phyloP scores from a whole-genome alignment of 1,140 invertebrate genomes.

The Drosophila bocki region DNA sequence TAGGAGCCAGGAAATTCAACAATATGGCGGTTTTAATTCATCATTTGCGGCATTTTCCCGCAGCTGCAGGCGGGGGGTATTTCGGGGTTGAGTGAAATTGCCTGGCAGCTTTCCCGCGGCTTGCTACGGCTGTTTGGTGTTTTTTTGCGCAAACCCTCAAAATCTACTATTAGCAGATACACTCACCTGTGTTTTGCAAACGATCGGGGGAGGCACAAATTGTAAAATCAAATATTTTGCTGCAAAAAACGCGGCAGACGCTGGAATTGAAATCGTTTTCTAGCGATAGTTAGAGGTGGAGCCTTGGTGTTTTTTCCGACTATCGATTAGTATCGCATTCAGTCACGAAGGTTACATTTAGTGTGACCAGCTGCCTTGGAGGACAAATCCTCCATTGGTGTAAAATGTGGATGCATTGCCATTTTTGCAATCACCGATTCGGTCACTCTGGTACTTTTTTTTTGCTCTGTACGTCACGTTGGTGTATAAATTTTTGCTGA shows the following conservation, averaged over 20 bases:
- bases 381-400: not conserved
- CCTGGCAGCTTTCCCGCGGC: conserved; percentile 7
- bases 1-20: conserved; percentile 24
- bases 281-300: conserved; percentile 1
- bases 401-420: not conserved
- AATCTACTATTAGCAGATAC: not conserved
- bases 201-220: conserved; percentile 42
- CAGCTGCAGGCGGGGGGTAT: conserved; percentile 57
- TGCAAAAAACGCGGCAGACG: conserved; percentile 68
- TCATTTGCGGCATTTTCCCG: conserved; percentile 68
- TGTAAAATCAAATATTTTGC: conserved; percentile 41
- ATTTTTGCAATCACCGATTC: not conserved
- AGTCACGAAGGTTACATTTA: not conserved
- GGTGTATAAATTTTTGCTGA: conserved; percentile 11
- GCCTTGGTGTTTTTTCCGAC: no score
- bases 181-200: conserved; percentile 59
- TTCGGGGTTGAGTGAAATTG: conserved; percentile 31
- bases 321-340: no score
- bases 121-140: not conserved
- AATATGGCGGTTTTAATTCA: conserved; percentile 78
- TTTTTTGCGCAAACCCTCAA: not conserved
- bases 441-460: conserved; percentile 1
- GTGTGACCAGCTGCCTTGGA: not conserved
- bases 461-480: conserved; percentile 22
- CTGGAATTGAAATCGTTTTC: conserved; percentile 32